Evolutionary conservation across 2,888 invertebrate species (phyloP).

Genomic region (Machimus atricapillus): DNA sequence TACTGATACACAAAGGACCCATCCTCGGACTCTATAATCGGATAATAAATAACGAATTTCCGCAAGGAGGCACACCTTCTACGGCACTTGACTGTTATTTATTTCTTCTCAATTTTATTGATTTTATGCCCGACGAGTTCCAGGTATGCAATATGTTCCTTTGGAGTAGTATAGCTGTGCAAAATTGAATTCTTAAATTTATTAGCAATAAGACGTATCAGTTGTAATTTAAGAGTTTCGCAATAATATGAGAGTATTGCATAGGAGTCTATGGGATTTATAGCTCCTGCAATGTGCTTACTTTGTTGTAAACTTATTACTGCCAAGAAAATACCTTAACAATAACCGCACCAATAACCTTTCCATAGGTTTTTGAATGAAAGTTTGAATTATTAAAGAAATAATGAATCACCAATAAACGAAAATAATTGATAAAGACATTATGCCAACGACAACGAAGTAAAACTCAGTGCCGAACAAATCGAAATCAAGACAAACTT

Average conservation of each 20-base stretch:
- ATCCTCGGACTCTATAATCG: conserved; percentile 34
- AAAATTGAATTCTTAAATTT: conserved; percentile 14
- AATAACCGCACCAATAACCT: too few relatives aligned
- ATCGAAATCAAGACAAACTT: too few relatives aligned
- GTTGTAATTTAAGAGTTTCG: not conserved
- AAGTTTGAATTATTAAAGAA: too few relatives aligned
- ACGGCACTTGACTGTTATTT: conserved; percentile 25
- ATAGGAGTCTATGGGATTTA: not conserved
- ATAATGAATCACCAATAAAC: too few relatives aligned
- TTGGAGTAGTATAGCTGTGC: not conserved
- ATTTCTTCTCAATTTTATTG: conserved; percentile 20
- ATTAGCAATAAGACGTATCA: not conserved
- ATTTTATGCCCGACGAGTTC: not conserved
- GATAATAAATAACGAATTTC: conserved; percentile 32
- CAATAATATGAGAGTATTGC: not conserved
- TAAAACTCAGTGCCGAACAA: too few relatives aligned
- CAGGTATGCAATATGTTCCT: not conserved
- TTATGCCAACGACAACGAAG: too few relatives aligned
- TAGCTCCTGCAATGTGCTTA: not conserved
- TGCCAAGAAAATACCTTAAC: not conserved
- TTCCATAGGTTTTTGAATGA: too few relatives aligned
- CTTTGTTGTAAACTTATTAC: not conserved
- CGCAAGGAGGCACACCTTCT: conserved; percentile 1
- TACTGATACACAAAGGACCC: conserved; percentile 36
- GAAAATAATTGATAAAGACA: too few relatives aligned